Evolutionary conservation across 2,113 vertebrate species (phyloP), one percentile per base, ranked within the genome.

Genomic region (Ctenomys sociabilis): DNA sequence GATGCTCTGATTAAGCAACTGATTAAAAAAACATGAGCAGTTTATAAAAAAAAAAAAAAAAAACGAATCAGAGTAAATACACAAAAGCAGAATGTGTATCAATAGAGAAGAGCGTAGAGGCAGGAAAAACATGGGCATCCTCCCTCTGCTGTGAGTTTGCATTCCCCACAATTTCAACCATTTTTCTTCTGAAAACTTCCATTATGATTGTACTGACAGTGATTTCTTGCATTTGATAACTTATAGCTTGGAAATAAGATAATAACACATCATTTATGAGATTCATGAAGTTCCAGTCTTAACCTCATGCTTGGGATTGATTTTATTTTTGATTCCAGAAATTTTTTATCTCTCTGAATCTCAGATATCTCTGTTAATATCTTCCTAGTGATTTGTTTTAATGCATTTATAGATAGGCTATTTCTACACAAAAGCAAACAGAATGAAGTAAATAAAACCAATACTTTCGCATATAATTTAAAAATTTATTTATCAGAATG

Each of bases 1-100:
- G 81, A 92, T 85, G 78, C 63, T 97, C 37, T 77, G 81, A 96
- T 95, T 72, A 97, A 95, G 66, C 81, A 88, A 88, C 21, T 96
- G 92, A 89, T 86, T 91, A 66, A 93, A 96, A n/a, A 72, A 97
- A 96, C 28, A 73, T 49, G 0, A 4, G 81, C 77, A 9, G n/a
- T 78, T 86, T 95, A 78, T 64, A 80, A 85, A 95, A 70, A 49
- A 59, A 64, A 45, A 93, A 80, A 85, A 95, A 70, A 49, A 59
- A 64, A 45, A 93, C 13, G 0, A 5, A 30, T 61, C 85, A 96
- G 70, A 90, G 90, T 78, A 93, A 97, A 75, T 45, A 52, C 72
- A 80, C 64, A 88, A 97, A 95, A 97, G 4, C 95, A 97, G 93
- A 95, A 83, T 37, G 32, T 68, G 32, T 45, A 37, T 92, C 66